Evolutionary conservation across 1,140 invertebrate species (phyloP).

Genomic region (Microplitis mediator): DNA sequence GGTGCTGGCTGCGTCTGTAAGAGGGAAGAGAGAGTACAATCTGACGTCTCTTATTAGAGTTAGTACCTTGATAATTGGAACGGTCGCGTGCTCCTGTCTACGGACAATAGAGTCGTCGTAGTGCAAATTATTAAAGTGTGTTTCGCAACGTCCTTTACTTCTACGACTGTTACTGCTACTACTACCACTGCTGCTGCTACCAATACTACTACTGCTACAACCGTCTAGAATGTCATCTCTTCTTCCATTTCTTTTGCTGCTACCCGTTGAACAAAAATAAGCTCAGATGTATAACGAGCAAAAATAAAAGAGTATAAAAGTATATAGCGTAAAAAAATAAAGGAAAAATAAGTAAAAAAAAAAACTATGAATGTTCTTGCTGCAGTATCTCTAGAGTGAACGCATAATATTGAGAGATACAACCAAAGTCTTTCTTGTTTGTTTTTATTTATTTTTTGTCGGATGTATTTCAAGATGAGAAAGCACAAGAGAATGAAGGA

Average conservation of each 20-base stretch:
- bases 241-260: slow-evolving; percentile 15
- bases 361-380: neutral
- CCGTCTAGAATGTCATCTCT: slow-evolving; percentile 21
- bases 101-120: slow-evolving; percentile 59
- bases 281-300: slow-evolving; percentile 11
- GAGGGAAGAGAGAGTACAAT: slow-evolving; percentile 36
- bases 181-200: slow-evolving; percentile 11
- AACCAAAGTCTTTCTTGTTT: neutral
- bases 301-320: slow-evolving; percentile 15
- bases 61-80: slow-evolving; percentile 59
- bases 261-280: slow-evolving; percentile 9
- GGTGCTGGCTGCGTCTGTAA: neutral
- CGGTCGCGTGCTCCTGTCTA: slow-evolving; percentile 52
- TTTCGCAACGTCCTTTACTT: slow-evolving; percentile 30
- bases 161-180: neutral
- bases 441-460: neutral
- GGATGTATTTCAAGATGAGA: slow-evolving; percentile 18
- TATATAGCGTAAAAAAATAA: slow-evolving; percentile 9
- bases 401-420: neutral
- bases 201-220: slow-evolving; percentile 19
- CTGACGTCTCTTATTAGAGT: slow-evolving; percentile 18
- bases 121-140: slow-evolving; percentile 60
- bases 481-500: slow-evolving; percentile 27
- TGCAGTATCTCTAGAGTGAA: neutral
- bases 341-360: slow-evolving; percentile 6